These are phyloP conservation scores for Choloepus didactylus DNA, from an alignment of 2,797 vertebrate species.

Conservation along the genomic window DNA sequence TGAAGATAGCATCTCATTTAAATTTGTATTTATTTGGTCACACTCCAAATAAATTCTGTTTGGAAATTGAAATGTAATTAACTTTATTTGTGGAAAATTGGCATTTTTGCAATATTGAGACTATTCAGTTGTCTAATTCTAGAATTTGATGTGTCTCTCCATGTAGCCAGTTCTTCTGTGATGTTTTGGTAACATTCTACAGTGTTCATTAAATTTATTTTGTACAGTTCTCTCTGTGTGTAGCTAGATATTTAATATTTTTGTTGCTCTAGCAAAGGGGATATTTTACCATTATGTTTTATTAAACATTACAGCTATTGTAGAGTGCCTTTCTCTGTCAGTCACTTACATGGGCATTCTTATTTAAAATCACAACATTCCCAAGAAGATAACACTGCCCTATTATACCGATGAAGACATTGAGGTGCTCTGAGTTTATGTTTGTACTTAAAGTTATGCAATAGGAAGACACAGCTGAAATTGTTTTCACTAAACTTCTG, in stretches of 20 bases:
- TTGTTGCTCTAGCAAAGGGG: background rate
- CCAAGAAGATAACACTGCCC: background rate
- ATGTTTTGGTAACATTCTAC: background rate
- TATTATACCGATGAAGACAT: background rate
- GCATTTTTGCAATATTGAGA: background rate
- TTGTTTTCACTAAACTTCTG: accelerated
- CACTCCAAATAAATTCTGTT: background rate
- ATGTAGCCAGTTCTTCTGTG: background rate
- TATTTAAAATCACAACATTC: background rate
- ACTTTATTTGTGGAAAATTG: background rate
- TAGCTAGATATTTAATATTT: background rate
- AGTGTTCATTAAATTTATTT: background rate
- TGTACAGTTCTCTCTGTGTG: background rate
- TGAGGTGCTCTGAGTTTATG: accelerated
- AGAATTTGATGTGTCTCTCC: background rate
- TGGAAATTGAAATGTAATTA: background rate
- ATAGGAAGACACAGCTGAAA: background rate
- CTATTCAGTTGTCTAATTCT: background rate
- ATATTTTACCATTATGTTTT: background rate
- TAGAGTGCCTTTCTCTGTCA: background rate
- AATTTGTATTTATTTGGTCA: background rate
- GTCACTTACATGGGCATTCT: background rate
- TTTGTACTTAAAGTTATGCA: too few relatives aligned
- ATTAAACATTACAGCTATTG: background rate
- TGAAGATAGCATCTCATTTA: background rate